Conservation (phyloP, 2,888 invertebrate species). For the Steinernema scapterisci region DNA sequence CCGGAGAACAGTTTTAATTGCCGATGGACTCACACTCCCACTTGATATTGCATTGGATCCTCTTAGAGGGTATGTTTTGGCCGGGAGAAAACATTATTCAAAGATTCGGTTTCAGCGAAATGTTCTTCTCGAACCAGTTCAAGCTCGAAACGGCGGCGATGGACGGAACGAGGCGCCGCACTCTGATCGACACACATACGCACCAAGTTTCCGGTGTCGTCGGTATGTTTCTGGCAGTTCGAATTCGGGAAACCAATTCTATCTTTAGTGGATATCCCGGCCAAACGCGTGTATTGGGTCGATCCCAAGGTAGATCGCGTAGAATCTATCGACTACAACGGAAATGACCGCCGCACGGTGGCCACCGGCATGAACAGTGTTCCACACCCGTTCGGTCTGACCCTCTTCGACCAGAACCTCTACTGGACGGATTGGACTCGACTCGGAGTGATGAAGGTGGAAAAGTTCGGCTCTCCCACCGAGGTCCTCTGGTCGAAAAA, state of each 20-base stretch:
- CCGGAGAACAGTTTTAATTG: slow-evolving; percentile 86
- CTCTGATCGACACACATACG: slow-evolving; percentile 87
- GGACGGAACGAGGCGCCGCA: slow-evolving; percentile 85
- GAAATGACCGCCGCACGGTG: slow-evolving; percentile 72
- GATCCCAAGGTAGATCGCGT: slow-evolving; percentile 92
- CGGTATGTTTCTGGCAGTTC: slow-evolving; percentile 65
- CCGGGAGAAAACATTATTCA: neutral
- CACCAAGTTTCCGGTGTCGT: slow-evolving; percentile 91
- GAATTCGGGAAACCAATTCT: neutral
- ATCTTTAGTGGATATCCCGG: slow-evolving; percentile 74
- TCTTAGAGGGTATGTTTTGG: slow-evolving; percentile 75
- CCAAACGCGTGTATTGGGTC: slow-evolving; percentile 91
- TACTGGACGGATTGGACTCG: slow-evolving; percentile 94
- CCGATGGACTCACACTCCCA: slow-evolving; percentile 87
- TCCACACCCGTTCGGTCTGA: slow-evolving; percentile 93
- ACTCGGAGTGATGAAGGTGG: slow-evolving; percentile 50
- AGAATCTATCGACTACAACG: slow-evolving; percentile 90
- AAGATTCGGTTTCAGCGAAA: slow-evolving; percentile 67
- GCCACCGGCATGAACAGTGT: slow-evolving; percentile 72
- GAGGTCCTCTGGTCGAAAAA: slow-evolving; percentile 62
- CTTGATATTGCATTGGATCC: slow-evolving; percentile 91
- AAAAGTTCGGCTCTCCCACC: slow-evolving; percentile 65
- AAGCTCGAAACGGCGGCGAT: slow-evolving; percentile 83
- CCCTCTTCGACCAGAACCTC: slow-evolving; percentile 85
- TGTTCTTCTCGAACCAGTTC: slow-evolving; percentile 74